Conservation (phyloP, 2,888 invertebrate species). For the Aphodius sticticus region DNA sequence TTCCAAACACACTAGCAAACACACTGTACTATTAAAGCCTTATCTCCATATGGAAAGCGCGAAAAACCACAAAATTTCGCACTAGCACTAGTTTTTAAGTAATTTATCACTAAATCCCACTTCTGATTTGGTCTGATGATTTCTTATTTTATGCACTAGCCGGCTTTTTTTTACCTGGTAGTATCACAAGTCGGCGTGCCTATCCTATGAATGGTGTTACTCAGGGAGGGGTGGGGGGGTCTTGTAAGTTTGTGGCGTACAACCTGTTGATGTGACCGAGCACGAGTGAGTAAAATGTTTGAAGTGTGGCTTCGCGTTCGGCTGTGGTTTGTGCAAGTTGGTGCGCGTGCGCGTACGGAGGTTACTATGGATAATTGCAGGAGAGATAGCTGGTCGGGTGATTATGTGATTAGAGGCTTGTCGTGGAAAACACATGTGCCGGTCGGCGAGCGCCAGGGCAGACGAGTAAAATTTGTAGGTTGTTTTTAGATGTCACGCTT, state of each 20-base stretch:
- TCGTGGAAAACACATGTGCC: slow-evolving; percentile 4
- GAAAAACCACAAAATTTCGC: not conserved
- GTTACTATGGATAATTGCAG: not conserved
- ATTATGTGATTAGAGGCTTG: not conserved
- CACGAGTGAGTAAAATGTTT: not conserved
- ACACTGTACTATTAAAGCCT: not conserved
- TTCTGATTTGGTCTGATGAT: not conserved
- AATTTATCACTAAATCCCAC: not conserved
- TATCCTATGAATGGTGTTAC: not conserved
- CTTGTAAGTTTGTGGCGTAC: not conserved
- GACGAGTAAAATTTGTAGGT: not conserved
- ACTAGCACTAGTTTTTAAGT: not conserved
- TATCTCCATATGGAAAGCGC: not conserved
- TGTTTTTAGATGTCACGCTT: not conserved
- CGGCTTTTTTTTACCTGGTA: not conserved
- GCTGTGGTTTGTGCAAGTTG: not conserved
- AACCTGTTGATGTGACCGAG: not conserved
- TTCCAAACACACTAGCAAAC: not conserved
- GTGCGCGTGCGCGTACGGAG: not conserved
- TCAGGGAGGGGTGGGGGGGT: not conserved
- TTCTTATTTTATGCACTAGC: not conserved
- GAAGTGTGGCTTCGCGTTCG: not conserved
- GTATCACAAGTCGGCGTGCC: not conserved
- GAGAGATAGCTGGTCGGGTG: not conserved
- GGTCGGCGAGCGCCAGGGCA: not conserved